These are phyloP conservation scores for Drosophila putrida DNA, from an alignment of 2,888 invertebrate species.

Conservation along the genomic window DNA sequence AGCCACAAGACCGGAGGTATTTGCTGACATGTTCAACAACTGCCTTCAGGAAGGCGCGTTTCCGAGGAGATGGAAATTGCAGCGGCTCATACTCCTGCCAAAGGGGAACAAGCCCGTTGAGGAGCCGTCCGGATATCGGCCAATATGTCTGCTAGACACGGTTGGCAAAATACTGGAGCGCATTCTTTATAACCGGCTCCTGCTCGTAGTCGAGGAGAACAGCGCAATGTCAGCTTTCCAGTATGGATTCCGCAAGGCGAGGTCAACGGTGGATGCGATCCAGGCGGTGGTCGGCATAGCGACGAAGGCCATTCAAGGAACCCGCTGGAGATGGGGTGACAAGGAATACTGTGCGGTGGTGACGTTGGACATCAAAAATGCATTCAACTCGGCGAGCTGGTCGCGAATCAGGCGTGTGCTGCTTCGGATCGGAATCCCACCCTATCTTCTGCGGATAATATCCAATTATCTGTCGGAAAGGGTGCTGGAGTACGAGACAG, in stretches of 20 bases:
- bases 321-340: neutral
- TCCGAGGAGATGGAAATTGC: neutral
- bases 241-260: neutral
- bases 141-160: neutral
- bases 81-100: neutral
- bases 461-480: neutral
- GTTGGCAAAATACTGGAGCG: neutral
- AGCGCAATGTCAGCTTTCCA: neutral
- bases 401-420: neutral
- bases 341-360: no score
- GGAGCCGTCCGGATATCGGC: neutral
- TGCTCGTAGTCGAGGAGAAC: neutral
- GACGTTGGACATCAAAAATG: neutral
- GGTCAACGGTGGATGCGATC: neutral
- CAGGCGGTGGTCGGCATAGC: neutral
- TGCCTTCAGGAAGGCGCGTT: neutral
- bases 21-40: neutral
- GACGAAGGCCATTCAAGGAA: neutral
- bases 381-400: neutral
- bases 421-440: neutral
- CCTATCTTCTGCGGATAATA: neutral
- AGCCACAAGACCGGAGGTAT: neutral
- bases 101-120: conserved; percentile 1
- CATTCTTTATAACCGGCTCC: neutral
- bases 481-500: neutral